Conservation (phyloP, 2,113 vertebrate genomes). For the Thamnophis sirtalis region DNA sequence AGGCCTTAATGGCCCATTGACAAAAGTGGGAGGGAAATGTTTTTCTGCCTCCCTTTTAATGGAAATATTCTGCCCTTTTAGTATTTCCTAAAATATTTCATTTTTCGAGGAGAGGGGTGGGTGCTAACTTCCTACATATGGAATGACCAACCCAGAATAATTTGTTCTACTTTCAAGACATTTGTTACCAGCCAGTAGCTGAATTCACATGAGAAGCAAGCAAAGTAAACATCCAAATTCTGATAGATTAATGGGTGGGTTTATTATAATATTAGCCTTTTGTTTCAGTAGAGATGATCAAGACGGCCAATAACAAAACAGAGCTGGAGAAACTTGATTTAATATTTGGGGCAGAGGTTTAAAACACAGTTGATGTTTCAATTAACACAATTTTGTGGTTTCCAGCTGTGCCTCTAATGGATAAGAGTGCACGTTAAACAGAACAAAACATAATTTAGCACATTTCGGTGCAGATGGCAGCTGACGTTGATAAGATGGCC, state of each 20-base stretch:
- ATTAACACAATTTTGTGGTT: conserved; percentile 52
- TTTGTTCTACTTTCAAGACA: not conserved
- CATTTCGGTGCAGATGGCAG: conserved; percentile 54
- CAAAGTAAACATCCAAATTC: not conserved
- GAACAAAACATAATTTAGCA: conserved; percentile 62
- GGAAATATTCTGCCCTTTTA: too few species aligned
- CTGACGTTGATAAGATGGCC: conserved; percentile 52
- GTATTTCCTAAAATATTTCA: too few species aligned
- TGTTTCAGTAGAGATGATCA: not conserved
- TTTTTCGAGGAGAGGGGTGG: too few species aligned
- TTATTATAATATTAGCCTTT: not conserved
- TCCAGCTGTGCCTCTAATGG: conserved; percentile 54
- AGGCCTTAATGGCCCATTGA: too few species aligned
- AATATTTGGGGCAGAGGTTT: conserved; percentile 43
- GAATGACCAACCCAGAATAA: not conserved
- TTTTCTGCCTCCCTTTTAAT: too few species aligned
- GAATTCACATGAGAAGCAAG: conserved; percentile 7
- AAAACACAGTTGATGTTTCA: conserved; percentile 52
- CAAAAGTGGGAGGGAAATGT: too few species aligned
- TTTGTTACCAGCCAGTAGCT: fast-evolving
- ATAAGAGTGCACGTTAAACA: conserved; percentile 58
- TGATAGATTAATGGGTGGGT: not conserved
- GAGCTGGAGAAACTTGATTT: conserved; percentile 41
- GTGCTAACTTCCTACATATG: too few species aligned
- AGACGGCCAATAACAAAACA: not conserved